Evolutionary conservation across 2,888 invertebrate genomes (phyloP).

Genomic region (Dasysyrphus albostriatus): DNA sequence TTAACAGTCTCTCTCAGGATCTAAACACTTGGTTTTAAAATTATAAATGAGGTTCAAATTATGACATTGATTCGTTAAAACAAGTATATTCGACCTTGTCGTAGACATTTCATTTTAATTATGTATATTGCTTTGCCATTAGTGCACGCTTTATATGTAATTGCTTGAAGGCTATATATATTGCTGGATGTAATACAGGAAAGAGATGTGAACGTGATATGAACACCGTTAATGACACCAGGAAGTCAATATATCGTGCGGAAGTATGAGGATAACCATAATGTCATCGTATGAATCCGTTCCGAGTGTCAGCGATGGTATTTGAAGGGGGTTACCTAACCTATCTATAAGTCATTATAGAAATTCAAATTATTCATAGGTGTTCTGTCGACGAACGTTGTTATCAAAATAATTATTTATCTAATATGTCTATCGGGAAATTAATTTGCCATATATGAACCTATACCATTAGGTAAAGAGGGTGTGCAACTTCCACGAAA

Average conservation of each 20-base stretch:
- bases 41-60: background rate
- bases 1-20: too few relatives aligned
- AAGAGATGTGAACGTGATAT: background rate
- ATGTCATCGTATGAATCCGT: background rate
- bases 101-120: slow-evolving; percentile 1
- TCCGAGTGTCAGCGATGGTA: background rate
- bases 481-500: background rate
- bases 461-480: background rate
- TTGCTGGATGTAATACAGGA: background rate
- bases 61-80: background rate
- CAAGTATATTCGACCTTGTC: background rate
- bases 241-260: slow-evolving; percentile 4
- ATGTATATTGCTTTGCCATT: background rate
- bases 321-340: background rate
- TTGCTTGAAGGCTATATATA: background rate
- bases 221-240: slow-evolving; percentile 35
- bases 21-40: too few relatives aligned
- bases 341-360: slow-evolving; percentile 30
- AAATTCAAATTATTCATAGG: slow-evolving; percentile 52
- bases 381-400: slow-evolving; percentile 5
- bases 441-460: background rate
- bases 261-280: slow-evolving; percentile 18
- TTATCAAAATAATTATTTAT: slow-evolving; percentile 8
- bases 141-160: background rate
- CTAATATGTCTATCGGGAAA: background rate